Base-by-base conservation (phyloP, 1,140 invertebrate species). In the Drosophila persimilis region DNA sequence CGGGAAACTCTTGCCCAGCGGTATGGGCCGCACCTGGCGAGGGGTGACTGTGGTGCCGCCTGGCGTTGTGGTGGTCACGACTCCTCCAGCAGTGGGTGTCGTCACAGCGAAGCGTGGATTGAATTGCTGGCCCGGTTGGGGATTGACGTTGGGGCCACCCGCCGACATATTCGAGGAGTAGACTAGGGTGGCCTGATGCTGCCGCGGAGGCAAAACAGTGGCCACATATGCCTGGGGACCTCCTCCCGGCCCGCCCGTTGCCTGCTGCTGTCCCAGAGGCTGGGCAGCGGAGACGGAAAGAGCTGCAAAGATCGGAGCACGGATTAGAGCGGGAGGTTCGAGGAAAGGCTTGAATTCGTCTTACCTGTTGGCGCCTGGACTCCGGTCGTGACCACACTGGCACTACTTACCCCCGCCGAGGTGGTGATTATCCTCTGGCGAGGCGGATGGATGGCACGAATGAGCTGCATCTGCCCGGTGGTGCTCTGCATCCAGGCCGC, bases 31-130 rank as follows among this genome's bases (percentile, higher is more conserved):
- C 47, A 86, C 66, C 9, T 89, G 83, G 1, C 83, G 71, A 0
- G 83, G 78, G 4, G 83, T 88, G 0, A 88, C 84, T 3, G 84
- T 86, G 22, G 84, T 88, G 35, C 83, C 83, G 3, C 84, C 75
- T 0, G 83, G 84, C 2, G 83, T 80, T 3, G 80, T 88, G 20
- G 69, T 45, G 0, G 84, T 51, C 0, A 73, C 71, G 35, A 39
- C 35, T 11, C 35, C 35, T 6, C 64, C 65, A 6, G 65, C 60
- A 2, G 83, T 46, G 8, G 80, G 77, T n/a, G 85, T 88, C 6
- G 91, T 84, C 2, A 91, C 90, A 0, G 90, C 89, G 48, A 91
- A 90, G 8, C 91, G 83, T 35, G 81, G 89, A 89, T 90, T 91
- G 5, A 85, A 91, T 46, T 91, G 90, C 26, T 83, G 73, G 3